phyloP scores from a whole-genome alignment of 2,888 invertebrate species.

The Orchesellides sinensis region DNA sequence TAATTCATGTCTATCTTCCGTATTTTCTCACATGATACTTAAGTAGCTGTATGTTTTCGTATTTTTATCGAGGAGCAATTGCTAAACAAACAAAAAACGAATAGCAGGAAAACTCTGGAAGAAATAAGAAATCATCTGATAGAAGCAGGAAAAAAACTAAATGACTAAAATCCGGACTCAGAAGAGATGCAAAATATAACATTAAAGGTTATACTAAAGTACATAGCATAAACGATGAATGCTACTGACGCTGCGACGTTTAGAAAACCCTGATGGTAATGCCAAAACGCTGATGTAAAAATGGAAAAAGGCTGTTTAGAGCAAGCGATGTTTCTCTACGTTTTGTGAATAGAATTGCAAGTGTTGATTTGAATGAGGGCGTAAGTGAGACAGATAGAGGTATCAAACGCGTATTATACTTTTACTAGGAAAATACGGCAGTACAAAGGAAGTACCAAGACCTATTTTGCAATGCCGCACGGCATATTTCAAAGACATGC shows the following conservation, averaged over 20 bases:
- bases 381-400: constrained; percentile 28
- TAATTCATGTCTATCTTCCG: too few species aligned
- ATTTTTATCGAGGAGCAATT: too few species aligned
- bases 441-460: background rate
- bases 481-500: constrained; percentile 40
- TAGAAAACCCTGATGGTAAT: constrained; percentile 3
- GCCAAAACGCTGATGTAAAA: background rate
- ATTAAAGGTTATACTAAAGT: too few species aligned
- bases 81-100: too few species aligned
- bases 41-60: too few species aligned
- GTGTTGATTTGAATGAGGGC: background rate
- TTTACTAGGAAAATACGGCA: background rate
- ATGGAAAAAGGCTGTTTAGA: background rate
- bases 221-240: too few species aligned
- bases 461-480: background rate
- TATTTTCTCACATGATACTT: too few species aligned
- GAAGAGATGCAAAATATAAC: too few species aligned
- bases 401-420: constrained; percentile 6
- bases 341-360: background rate
- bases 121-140: too few species aligned
- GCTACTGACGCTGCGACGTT: constrained; percentile 7
- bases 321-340: background rate
- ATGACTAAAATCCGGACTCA: too few species aligned
- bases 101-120: background rate
- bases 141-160: too few species aligned